These are phyloP conservation scores for Potorous gilbertii DNA, from an alignment of 2,797 vertebrate species.

Conservation along the genomic window DNA sequence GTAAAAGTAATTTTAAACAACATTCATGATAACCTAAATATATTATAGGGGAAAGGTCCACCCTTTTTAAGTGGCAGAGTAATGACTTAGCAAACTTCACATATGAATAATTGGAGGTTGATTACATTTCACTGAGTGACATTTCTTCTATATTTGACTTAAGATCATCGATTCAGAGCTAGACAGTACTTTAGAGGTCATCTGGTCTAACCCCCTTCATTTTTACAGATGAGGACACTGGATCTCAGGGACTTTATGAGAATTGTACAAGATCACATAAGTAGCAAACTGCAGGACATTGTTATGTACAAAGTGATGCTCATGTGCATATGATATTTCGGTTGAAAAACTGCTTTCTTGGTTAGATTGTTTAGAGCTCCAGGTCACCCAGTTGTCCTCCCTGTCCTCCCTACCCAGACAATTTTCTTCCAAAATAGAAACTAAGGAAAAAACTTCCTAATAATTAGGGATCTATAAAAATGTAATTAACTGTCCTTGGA, in stretches of 20 bases:
- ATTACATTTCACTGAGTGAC: neutral
- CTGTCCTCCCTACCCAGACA: neutral
- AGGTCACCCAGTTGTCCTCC: neutral
- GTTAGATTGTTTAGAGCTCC: neutral
- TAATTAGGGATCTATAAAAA: neutral
- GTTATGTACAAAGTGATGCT: neutral
- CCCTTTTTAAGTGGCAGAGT: neutral
- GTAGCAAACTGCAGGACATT: neutral
- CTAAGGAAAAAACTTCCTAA: neutral
- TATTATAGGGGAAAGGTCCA: neutral
- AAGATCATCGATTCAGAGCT: neutral
- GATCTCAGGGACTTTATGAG: neutral
- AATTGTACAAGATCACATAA: neutral
- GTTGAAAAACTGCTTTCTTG: neutral
- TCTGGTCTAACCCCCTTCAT: neutral
- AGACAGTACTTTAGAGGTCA: neutral
- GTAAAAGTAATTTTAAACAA: neutral
- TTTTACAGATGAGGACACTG: neutral
- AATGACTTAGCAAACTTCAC: neutral
- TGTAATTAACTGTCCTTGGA: neutral
- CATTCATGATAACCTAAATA: neutral
- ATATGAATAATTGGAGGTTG: neutral
- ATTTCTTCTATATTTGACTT: neutral
- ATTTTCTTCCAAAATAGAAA: neutral
- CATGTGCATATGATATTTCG: neutral